A percentile compares a stretch with the other conserved stretches of the same genome.
Evolutionary conservation across 2,888 invertebrate genomes (phyloP).

Genomic region (Atherix ibis): DNA sequence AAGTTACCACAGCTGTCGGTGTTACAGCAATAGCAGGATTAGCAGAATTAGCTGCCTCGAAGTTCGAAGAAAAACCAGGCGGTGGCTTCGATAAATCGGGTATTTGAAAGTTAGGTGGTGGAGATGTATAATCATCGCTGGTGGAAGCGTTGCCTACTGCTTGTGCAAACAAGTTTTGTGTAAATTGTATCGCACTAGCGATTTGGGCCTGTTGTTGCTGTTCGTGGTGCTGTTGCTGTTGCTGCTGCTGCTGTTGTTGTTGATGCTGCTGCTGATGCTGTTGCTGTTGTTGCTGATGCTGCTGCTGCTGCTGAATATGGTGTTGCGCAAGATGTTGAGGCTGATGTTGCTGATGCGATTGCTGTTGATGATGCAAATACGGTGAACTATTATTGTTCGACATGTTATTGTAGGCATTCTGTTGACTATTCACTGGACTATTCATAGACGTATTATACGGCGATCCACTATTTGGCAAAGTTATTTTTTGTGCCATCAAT

Average conservation of each 20-base stretch:
- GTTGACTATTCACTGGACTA: conserved; percentile 17
- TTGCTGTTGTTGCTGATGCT: conserved; percentile 21
- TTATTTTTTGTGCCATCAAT: conserved; percentile 31
- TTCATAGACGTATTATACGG: conserved; percentile 4
- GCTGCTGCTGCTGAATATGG: conserved; percentile 33
- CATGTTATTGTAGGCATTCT: conserved; percentile 21
- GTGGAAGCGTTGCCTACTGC: conserved; percentile 6
- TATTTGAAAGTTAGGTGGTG: conserved; percentile 42
- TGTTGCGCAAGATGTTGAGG: conserved; percentile 28
- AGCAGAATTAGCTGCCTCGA: neutral
- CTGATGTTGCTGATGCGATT: conserved; percentile 34
- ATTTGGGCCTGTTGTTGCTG: too few species aligned
- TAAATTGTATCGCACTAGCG: conserved; percentile 11
- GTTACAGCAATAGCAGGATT: neutral
- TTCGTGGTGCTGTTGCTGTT: too few species aligned
- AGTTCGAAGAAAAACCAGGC: conserved; percentile 47
- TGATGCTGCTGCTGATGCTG: conserved; percentile 20
- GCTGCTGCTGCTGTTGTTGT: conserved; percentile 17
- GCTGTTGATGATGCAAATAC: conserved; percentile 23
- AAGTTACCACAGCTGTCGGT: conserved; percentile 20
- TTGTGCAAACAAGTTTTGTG: conserved; percentile 8
- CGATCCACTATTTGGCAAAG: conserved; percentile 20
- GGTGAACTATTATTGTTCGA: conserved; percentile 3
- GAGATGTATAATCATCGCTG: conserved; percentile 9
- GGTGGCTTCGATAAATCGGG: conserved; percentile 80